phyloP scores from a whole-genome alignment of 2,888 invertebrate genomes.

The Rotaria sp. region DNA sequence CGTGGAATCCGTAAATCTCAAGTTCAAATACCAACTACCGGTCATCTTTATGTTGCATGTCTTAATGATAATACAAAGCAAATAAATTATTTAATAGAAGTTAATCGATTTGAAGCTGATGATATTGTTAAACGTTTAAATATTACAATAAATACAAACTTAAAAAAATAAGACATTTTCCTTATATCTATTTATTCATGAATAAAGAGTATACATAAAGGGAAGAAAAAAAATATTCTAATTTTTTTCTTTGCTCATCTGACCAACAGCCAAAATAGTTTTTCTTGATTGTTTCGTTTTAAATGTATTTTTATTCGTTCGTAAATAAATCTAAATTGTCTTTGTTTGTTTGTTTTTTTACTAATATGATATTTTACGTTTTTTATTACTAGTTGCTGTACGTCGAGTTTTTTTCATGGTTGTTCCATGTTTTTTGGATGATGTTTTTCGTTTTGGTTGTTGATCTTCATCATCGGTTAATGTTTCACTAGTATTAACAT shows the following conservation, averaged over 20 bases:
- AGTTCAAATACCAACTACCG: neutral
- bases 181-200: conserved; percentile 1
- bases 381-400: neutral
- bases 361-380: neutral
- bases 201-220: neutral
- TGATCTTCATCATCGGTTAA: neutral
- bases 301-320: neutral
- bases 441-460: neutral
- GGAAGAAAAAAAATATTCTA: neutral
- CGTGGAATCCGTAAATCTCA: neutral
- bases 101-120: conserved; percentile 15
- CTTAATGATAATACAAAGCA: neutral
- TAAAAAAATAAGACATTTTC: neutral
- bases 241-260: neutral
- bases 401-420: neutral
- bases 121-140: neutral
- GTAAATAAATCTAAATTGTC: neutral
- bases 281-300: neutral
- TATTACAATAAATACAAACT: neutral
- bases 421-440: neutral
- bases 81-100: neutral
- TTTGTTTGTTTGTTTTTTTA: too few relatives aligned
- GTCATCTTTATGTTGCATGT: neutral
- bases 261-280: neutral
- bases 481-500: neutral